Percentiles rank a stretch among this genome's conserved stretches.
Conservation (phyloP, 2,888 invertebrate genomes). For the Mesorhabditis spiculigera region DNA sequence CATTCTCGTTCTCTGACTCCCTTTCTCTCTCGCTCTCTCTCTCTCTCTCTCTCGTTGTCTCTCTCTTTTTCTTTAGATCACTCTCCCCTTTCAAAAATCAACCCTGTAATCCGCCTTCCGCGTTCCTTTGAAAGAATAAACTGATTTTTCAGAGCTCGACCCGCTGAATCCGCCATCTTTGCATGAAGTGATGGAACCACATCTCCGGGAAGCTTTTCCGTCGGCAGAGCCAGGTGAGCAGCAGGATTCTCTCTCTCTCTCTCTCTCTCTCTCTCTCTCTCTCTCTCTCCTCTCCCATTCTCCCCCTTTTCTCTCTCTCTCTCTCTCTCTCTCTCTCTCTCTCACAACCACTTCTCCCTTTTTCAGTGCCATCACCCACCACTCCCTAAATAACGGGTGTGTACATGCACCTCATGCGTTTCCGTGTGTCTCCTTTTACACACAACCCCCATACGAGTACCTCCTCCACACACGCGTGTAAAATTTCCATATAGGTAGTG, state of each 20-base stretch:
- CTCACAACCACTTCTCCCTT: neutral
- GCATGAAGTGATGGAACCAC: neutral
- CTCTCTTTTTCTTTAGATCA: neutral
- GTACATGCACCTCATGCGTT: conserved; percentile 15
- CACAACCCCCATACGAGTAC: conserved; percentile 10
- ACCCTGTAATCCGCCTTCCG: neutral
- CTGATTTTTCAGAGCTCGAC: neutral
- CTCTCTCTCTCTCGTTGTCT: neutral
- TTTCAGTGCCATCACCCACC: conserved; percentile 5
- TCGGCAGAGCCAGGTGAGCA: conserved; percentile 1
- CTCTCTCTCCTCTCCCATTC: conserved; percentile 1
- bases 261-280: conserved; percentile 16
- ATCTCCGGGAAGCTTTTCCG: conserved; percentile 5
- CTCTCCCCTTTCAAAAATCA: neutral
- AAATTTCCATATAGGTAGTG: no score
- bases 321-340: conserved; percentile 8
- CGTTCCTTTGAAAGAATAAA: neutral
- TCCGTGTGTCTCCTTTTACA: conserved; percentile 15
- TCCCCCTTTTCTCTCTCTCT: no score
- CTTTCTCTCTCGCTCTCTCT: neutral
- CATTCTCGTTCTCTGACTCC: no score
- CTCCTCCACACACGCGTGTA: neutral
- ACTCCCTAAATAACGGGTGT: conserved; percentile 14
- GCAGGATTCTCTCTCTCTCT: neutral
- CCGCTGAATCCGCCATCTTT: neutral